Percentiles rank a stretch among this genome's conserved stretches.
Conservation (phyloP, 2,113 vertebrate genomes). For the Alligator sinensis region DNA sequence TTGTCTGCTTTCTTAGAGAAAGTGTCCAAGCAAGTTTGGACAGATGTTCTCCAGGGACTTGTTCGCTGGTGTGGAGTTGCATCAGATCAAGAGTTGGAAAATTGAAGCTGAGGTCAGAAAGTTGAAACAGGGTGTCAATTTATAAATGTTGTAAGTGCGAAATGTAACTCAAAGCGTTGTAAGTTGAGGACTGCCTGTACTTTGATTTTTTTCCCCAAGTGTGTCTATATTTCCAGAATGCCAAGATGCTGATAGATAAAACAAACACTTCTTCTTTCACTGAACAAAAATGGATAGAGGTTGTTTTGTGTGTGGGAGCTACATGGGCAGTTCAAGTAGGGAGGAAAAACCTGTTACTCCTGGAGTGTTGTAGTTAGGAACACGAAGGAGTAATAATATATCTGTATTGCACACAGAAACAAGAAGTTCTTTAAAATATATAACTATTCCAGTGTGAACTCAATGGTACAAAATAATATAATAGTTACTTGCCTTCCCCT, state of each 20-base stretch:
- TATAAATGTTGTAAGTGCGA: no score
- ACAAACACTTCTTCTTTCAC: neutral
- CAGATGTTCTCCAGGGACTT: no score
- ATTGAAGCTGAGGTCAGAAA: no score
- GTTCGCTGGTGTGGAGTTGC: no score
- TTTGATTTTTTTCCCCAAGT: neutral
- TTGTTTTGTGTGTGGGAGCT: neutral
- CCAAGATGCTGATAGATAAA: neutral
- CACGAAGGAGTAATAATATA: neutral
- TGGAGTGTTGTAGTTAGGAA: neutral
- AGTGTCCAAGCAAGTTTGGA: no score
- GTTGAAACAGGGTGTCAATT: no score
- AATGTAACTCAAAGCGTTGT: no score
- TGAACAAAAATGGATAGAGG: neutral
- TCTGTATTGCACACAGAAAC: neutral
- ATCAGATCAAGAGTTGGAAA: no score
- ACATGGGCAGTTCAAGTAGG: neutral
- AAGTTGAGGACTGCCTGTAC: no score
- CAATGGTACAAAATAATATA: neutral
- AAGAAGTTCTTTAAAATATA: neutral
- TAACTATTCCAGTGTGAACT: neutral
- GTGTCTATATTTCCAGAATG: neutral
- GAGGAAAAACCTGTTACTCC: neutral
- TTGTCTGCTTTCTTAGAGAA: no score
- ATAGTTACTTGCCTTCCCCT: neutral